Percentiles rank a stretch among this genome's conserved stretches.
Conservation (phyloP, 2,888 invertebrate genomes). For the Pseudanteris insignis region DNA sequence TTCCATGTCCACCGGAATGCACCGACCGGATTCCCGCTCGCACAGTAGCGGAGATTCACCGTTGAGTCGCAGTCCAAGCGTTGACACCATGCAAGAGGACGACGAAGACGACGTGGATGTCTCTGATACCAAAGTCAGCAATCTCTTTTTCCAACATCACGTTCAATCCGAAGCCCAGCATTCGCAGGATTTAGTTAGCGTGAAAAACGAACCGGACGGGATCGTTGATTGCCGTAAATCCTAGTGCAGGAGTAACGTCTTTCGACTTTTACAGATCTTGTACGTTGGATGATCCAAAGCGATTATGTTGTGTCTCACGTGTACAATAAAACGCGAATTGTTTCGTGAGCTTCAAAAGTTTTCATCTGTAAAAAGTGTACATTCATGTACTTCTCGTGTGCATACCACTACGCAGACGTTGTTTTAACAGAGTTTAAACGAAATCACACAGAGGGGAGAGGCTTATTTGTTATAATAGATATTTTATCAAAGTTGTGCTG, state of each 20-base stretch:
- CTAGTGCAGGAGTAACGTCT: slow-evolving; percentile 47
- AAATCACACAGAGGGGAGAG: not conserved
- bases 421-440: slow-evolving; percentile 8
- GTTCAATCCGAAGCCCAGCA: slow-evolving; percentile 1
- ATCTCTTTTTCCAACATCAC: slow-evolving; percentile 67
- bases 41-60: slow-evolving; percentile 69
- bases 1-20: slow-evolving; percentile 74
- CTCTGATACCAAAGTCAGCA: slow-evolving; percentile 63
- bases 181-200: not conserved
- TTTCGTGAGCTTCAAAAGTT: too few species aligned
- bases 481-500: slow-evolving; percentile 18
- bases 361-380: not conserved
- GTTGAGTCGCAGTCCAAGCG: slow-evolving; percentile 65
- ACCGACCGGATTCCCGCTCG: slow-evolving; percentile 62
- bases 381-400: not conserved
- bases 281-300: too few species aligned
- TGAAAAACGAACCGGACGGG: slow-evolving; percentile 14
- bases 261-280: too few species aligned
- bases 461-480: slow-evolving; percentile 12
- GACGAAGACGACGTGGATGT: slow-evolving; percentile 70
- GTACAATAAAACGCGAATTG: too few species aligned
- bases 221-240: slow-evolving; percentile 47
- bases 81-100: slow-evolving; percentile 68
- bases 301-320: too few species aligned
- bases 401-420: slow-evolving; percentile 1